These are phyloP conservation scores for Volucella inanis DNA, from an alignment of 2,888 invertebrate genomes.

Conservation along the genomic window DNA sequence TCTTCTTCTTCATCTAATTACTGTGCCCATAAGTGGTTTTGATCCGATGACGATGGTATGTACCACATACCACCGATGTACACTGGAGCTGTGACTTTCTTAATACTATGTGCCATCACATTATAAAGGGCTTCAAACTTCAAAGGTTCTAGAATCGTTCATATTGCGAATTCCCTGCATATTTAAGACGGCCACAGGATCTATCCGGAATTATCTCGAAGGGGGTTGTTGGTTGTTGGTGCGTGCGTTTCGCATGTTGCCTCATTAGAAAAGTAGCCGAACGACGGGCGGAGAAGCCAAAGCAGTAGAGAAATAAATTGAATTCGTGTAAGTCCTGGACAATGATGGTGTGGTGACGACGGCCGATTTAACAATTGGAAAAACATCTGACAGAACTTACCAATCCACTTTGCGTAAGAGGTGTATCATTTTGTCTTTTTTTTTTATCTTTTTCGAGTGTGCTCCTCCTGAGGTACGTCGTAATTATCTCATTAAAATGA, in stretches of 20 bases:
- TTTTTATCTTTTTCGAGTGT: not conserved
- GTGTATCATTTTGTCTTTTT: constrained; percentile 19
- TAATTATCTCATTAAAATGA: constrained; percentile 70
- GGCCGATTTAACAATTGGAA: constrained; percentile 4
- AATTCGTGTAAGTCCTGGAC: constrained; percentile 40
- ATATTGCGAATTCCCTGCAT: not conserved
- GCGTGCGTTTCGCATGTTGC: constrained; percentile 45
- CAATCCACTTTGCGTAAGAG: constrained; percentile 15
- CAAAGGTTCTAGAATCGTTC: constrained; percentile 27
- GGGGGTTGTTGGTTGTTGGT: constrained; percentile 53
- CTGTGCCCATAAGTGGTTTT: constrained; percentile 69
- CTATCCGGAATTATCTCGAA: constrained; percentile 44
- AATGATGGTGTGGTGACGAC: constrained; percentile 4
- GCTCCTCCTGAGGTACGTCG: not conserved
- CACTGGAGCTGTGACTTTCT: constrained; percentile 40
- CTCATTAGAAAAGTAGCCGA: constrained; percentile 24
- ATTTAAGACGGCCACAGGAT: constrained; percentile 33
- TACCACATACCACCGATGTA: constrained; percentile 6
- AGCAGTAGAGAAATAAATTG: constrained; percentile 56
- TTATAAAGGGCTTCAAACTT: constrained; percentile 50
- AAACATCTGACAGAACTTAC: not conserved
- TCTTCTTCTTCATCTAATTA: constrained; percentile 57
- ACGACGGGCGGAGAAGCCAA: constrained; percentile 6
- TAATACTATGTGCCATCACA: constrained; percentile 40
- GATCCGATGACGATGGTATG: constrained; percentile 51